Evolutionary conservation across 2,113 vertebrate species (phyloP).

Genomic region (Acanthochromis polyacanthus): DNA sequence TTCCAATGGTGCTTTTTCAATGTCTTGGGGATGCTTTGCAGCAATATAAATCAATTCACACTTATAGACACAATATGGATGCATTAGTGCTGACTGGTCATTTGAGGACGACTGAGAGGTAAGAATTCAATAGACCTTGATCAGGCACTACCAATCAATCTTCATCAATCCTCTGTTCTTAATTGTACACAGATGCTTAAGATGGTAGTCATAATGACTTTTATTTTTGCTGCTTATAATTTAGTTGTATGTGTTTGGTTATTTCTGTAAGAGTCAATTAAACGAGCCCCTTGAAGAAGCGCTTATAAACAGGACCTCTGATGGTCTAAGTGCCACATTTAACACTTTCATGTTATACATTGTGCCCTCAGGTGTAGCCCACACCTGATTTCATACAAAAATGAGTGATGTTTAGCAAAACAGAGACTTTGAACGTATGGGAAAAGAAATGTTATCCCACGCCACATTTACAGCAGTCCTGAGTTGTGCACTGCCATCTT

Average conservation of each 20-base stretch:
- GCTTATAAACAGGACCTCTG: conserved; percentile 44
- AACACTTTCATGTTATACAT: conserved; percentile 15
- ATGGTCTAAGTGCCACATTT: conserved; percentile 29
- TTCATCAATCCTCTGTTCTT: conserved; percentile 70
- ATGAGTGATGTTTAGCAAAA: conserved; percentile 69
- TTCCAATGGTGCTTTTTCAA: conserved; percentile 83
- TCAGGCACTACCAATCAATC: conserved; percentile 77
- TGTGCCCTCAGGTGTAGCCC: conserved; percentile 33
- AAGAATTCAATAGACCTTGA: conserved; percentile 83
- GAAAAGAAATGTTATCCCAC: conserved; percentile 33
- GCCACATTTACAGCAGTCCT: conserved; percentile 12
- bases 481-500: conserved; percentile 5
- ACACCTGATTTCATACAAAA: conserved; percentile 58
- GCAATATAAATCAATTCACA: conserved; percentile 88
- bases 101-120: conserved; percentile 79
- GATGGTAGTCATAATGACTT: conserved; percentile 43
- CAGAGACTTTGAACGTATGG: conserved; percentile 67
- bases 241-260: not conserved
- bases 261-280: not conserved
- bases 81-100: conserved; percentile 87
- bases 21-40: conserved; percentile 82
- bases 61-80: conserved; percentile 88
- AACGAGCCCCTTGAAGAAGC: not conserved
- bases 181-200: conserved; percentile 51
- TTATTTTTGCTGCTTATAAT: conserved; percentile 6